A percentile compares a stretch with the other conserved stretches of the same genome.
These are phyloP conservation scores for Drosophila lacteicornis DNA, from an alignment of 1,140 invertebrate genomes.

Conservation along the genomic window DNA sequence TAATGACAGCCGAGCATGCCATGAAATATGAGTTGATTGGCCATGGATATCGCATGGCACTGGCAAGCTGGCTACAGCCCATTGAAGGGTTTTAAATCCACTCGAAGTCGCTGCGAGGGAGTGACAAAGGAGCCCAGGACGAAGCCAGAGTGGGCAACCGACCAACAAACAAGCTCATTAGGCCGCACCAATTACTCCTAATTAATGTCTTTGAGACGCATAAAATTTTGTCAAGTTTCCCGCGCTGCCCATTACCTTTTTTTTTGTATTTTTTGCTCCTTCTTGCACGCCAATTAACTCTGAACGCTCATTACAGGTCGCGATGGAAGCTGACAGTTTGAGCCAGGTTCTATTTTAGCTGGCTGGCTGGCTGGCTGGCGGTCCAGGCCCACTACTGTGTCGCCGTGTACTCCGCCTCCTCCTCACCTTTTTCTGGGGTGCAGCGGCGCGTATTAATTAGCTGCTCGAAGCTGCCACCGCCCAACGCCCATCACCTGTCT, in stretches of 20 bases:
- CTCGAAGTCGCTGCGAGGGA: slow-evolving; percentile 13
- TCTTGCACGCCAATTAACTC: slow-evolving; percentile 79
- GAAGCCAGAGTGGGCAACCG: slow-evolving; percentile 3
- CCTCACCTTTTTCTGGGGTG: slow-evolving; percentile 43
- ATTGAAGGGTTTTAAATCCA: slow-evolving; percentile 63
- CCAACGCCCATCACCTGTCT: slow-evolving; percentile 38
- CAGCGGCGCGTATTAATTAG: slow-evolving; percentile 81
- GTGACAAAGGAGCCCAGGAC: background rate
- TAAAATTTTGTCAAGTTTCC: slow-evolving; percentile 77
- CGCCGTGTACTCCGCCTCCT: slow-evolving; percentile 44
- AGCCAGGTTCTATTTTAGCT: slow-evolving; percentile 28
- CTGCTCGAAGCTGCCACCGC: slow-evolving; percentile 68
- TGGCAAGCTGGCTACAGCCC: background rate
- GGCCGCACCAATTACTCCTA: slow-evolving; percentile 72
- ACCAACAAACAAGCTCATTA: slow-evolving; percentile 68
- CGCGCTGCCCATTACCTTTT: slow-evolving; percentile 19
- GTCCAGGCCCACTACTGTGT: slow-evolving; percentile 24
- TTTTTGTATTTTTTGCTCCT: slow-evolving; percentile 39
- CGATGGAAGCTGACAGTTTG: slow-evolving; percentile 50
- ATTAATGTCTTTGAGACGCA: slow-evolving; percentile 71
- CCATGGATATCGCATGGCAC: slow-evolving; percentile 12
- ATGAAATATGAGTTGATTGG: slow-evolving; percentile 81
- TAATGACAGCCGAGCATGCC: slow-evolving; percentile 75
- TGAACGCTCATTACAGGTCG: slow-evolving; percentile 76
- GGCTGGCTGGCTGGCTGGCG: background rate